Evolutionary conservation across 2,888 invertebrate species (phyloP).

Genomic region (Acanthosepion pharaonis): DNA sequence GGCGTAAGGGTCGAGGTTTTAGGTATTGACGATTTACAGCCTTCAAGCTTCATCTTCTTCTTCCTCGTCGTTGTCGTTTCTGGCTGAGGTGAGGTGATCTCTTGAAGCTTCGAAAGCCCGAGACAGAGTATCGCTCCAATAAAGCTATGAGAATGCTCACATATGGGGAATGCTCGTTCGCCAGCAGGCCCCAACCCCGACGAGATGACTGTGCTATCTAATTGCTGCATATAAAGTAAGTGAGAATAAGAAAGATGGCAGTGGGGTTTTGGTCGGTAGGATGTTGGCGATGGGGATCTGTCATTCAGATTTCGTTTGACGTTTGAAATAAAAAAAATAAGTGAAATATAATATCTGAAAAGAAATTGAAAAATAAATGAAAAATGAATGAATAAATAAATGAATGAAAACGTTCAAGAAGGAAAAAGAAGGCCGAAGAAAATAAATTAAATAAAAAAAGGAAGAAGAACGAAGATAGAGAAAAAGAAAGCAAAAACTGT

Average conservation of each 20-base stretch:
- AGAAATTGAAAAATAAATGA: neutral
- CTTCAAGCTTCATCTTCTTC: neutral
- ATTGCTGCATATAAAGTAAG: neutral
- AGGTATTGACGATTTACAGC: neutral
- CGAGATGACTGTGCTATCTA: neutral
- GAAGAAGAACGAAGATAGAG: neutral
- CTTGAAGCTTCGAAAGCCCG: neutral
- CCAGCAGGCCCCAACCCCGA: too few species aligned
- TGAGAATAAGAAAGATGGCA: neutral
- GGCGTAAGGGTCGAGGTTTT: neutral
- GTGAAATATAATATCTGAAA: neutral
- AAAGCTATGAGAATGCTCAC: conserved; percentile 14
- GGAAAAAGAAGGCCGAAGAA: neutral
- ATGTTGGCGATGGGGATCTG: neutral
- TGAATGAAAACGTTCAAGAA: neutral
- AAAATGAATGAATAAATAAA: neutral
- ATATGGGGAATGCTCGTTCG: neutral
- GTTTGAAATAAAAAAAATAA: neutral
- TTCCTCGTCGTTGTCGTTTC: neutral
- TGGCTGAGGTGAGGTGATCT: neutral
- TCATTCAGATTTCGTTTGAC: neutral
- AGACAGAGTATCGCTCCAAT: neutral
- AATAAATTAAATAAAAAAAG: neutral
- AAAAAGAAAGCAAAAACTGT: too few species aligned
- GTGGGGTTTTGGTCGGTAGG: neutral